Percentiles rank a stretch among this genome's conserved stretches.
Evolutionary conservation across 2,797 vertebrate species (phyloP).

Genomic region (Gallinago solitaria): DNA sequence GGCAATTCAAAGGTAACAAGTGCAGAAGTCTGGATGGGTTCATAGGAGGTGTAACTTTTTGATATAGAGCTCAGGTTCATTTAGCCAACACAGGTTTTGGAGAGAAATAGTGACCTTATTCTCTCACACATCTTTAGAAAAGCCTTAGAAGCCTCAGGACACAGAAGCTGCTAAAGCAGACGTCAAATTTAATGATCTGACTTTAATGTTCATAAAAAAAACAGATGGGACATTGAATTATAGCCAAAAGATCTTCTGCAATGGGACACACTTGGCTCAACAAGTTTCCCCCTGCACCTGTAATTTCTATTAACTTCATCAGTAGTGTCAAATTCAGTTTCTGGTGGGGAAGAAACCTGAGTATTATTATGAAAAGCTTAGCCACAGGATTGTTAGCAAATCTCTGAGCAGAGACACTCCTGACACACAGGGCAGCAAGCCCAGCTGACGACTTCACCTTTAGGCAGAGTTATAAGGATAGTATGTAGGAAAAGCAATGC

Average conservation of each 20-base stretch:
- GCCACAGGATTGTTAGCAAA: background rate
- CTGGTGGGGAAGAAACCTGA: slow-evolving; percentile 4
- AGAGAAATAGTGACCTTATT: background rate
- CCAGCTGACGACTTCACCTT: background rate
- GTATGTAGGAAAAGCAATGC: background rate
- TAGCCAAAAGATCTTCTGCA: background rate
- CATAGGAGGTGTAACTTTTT: background rate
- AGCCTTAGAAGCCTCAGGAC: background rate
- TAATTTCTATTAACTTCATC: slow-evolving; percentile 9
- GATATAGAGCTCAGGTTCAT: background rate
- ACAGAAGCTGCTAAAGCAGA: slow-evolving; percentile 16
- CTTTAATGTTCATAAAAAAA: slow-evolving; percentile 22
- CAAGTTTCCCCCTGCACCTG: background rate
- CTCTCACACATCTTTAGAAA: background rate
- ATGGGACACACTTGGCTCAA: background rate
- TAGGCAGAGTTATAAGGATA: background rate
- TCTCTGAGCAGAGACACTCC: background rate
- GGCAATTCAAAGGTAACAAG: background rate
- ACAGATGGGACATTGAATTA: background rate
- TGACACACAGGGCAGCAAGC: fast-evolving
- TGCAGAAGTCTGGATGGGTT: background rate
- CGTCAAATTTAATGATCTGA: slow-evolving; percentile 12
- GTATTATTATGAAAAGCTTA: background rate
- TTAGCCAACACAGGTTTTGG: background rate
- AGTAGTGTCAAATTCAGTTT: background rate